Percentiles rank a stretch among this genome's conserved stretches.
Evolutionary conservation across 2,888 invertebrate genomes (phyloP).

Genomic region (Helleia helle): DNA sequence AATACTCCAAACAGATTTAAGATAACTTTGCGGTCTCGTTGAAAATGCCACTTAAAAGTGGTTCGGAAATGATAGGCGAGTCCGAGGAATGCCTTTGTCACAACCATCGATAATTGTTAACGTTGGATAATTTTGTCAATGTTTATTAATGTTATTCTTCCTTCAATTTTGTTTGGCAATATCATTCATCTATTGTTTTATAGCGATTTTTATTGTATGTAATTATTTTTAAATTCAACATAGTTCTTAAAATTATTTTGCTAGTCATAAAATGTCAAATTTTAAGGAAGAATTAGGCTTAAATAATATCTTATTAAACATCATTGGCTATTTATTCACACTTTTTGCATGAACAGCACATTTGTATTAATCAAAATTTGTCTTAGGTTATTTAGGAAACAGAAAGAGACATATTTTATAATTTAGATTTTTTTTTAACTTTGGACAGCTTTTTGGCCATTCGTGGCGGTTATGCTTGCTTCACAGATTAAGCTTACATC

Average conservation of each 20-base stretch:
- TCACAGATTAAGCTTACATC: slow-evolving; percentile 4
- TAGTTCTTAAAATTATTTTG: not conserved
- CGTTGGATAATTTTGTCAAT: slow-evolving; percentile 2
- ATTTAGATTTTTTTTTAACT: not conserved
- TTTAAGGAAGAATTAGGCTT: slow-evolving; percentile 11
- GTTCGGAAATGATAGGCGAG: slow-evolving; percentile 22
- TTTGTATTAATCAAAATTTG: slow-evolving; percentile 5
- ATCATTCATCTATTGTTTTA: not conserved
- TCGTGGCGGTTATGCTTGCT: slow-evolving; percentile 4
- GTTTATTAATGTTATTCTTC: slow-evolving; percentile 9
- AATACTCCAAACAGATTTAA: slow-evolving; percentile 39
- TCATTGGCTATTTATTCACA: slow-evolving; percentile 9
- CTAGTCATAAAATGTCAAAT: not conserved
- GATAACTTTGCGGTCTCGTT: slow-evolving; percentile 38
- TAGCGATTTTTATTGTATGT: not conserved
- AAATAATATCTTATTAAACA: slow-evolving; percentile 3
- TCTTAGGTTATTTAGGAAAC: not conserved
- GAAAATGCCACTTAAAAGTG: slow-evolving; percentile 58
- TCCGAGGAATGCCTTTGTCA: slow-evolving; percentile 13
- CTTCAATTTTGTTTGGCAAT: slow-evolving; percentile 5
- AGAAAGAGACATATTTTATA: slow-evolving; percentile 9
- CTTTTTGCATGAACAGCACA: slow-evolving; percentile 12
- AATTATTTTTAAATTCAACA: not conserved
- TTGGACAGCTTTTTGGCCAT: slow-evolving; percentile 8
- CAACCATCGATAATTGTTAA: slow-evolving; percentile 9